Conservation (phyloP, 2,888 invertebrate genomes). For the Dyspetes luteomarginatus region DNA sequence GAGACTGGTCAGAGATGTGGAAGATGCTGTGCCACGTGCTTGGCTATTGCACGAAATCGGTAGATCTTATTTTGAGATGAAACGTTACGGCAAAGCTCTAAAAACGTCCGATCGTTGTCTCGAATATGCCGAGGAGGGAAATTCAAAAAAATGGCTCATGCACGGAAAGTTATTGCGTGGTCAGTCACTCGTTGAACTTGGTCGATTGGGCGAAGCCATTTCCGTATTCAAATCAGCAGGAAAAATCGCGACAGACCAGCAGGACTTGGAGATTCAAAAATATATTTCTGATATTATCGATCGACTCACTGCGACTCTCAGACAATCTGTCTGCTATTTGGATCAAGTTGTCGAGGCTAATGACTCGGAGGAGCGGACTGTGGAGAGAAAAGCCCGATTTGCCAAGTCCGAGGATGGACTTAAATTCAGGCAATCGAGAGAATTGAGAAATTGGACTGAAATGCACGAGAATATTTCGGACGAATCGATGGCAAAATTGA, state of each 20-base stretch:
- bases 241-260: conserved; percentile 67
- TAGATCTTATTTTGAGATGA: conserved; percentile 76
- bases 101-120: conserved; percentile 69
- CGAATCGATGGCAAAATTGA: not conserved
- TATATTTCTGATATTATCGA: conserved; percentile 75
- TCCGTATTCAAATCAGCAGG: conserved; percentile 68
- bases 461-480: not conserved
- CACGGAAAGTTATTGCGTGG: conserved; percentile 75
- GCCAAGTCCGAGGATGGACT: conserved; percentile 21
- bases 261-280: conserved; percentile 63
- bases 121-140: conserved; percentile 68
- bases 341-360: not conserved
- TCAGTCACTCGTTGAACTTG: conserved; percentile 74
- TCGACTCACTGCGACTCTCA: conserved; percentile 63
- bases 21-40: conserved; percentile 68
- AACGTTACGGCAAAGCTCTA: conserved; percentile 67
- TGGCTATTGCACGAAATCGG: conserved; percentile 76
- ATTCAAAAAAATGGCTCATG: conserved; percentile 76
- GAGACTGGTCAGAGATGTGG: conserved; percentile 64
- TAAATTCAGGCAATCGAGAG: not conserved
- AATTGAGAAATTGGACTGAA: not conserved
- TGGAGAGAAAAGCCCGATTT: not conserved
- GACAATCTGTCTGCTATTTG: conserved; percentile 2
- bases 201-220: conserved; percentile 73
- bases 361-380: not conserved